Conservation (phyloP, 1,140 invertebrate genomes). For the Palaemon carinicauda region DNA sequence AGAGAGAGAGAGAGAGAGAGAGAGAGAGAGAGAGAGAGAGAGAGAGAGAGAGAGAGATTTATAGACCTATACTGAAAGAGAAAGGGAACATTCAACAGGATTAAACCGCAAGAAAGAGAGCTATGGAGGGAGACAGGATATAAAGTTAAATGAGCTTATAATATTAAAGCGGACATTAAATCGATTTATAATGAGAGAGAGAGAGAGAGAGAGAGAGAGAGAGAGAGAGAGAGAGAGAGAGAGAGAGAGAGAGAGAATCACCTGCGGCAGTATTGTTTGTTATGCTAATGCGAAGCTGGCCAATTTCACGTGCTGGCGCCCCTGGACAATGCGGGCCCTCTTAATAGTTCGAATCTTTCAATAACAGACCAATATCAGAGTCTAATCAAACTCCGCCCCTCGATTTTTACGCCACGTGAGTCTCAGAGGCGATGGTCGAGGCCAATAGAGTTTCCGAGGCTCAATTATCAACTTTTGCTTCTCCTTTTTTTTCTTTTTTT, state of each 20-base stretch:
- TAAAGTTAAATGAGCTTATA: neutral
- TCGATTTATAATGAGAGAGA: neutral
- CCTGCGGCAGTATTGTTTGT: constrained; percentile 24
- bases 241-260: constrained; percentile 20
- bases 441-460: neutral
- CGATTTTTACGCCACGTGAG: constrained; percentile 11
- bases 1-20: constrained; percentile 1
- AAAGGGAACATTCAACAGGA: too few relatives aligned
- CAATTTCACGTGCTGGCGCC: constrained; percentile 26
- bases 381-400: constrained; percentile 23
- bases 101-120: too few relatives aligned
- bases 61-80: too few relatives aligned
- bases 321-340: neutral
- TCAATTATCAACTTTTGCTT: neutral
- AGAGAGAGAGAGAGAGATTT: neutral
- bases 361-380: constrained; percentile 32
- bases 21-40: constrained; percentile 4
- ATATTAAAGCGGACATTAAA: neutral
- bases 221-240: neutral
- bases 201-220: neutral
- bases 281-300: constrained; percentile 9
- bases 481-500: neutral
- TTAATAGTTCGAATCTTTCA: constrained; percentile 34
- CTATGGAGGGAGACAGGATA: neutral
- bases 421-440: neutral